phyloP scores from a whole-genome alignment of 2,888 invertebrate genomes.

The Eretmocerus hayati region DNA sequence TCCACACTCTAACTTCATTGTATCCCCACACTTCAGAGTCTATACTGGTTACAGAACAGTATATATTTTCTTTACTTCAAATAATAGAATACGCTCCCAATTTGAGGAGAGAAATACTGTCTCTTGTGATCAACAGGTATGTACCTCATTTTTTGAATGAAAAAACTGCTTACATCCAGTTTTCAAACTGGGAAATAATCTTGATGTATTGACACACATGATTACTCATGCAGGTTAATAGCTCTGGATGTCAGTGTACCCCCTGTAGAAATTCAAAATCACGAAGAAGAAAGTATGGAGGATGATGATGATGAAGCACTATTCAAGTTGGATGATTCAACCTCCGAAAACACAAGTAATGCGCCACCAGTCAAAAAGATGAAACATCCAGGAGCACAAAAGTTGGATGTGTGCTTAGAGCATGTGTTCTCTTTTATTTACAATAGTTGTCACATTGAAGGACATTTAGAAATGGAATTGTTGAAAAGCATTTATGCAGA shows the following conservation, averaged over 20 bases:
- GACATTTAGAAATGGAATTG: conserved; percentile 45
- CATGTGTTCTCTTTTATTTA: conserved; percentile 65
- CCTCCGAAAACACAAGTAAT: conserved; percentile 33
- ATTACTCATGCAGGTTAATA: conserved; percentile 55
- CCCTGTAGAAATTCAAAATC: conserved; percentile 50
- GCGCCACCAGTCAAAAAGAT: conserved; percentile 30
- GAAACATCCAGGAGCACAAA: conserved; percentile 56
- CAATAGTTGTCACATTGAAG: conserved; percentile 51
- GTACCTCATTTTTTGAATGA: too few relatives aligned
- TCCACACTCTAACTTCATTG: conserved; percentile 56
- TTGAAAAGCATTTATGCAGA: conserved; percentile 52
- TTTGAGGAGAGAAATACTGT: conserved; percentile 62
- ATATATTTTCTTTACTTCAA: conserved; percentile 70
- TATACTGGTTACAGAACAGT: conserved; percentile 64
- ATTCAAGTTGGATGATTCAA: conserved; percentile 46
- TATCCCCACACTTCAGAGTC: conserved; percentile 75
- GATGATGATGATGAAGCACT: conserved; percentile 43
- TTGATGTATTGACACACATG: too few relatives aligned
- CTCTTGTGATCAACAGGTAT: conserved; percentile 71
- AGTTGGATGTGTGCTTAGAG: conserved; percentile 72
- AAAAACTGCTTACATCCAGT: too few relatives aligned
- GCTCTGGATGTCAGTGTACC: conserved; percentile 69
- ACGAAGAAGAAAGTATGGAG: conserved; percentile 51
- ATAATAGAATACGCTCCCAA: conserved; percentile 69
- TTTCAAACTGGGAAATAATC: too few relatives aligned